Base-by-base conservation (phyloP, 2,797 vertebrate genomes). In the Orestias chungarensis region DNA sequence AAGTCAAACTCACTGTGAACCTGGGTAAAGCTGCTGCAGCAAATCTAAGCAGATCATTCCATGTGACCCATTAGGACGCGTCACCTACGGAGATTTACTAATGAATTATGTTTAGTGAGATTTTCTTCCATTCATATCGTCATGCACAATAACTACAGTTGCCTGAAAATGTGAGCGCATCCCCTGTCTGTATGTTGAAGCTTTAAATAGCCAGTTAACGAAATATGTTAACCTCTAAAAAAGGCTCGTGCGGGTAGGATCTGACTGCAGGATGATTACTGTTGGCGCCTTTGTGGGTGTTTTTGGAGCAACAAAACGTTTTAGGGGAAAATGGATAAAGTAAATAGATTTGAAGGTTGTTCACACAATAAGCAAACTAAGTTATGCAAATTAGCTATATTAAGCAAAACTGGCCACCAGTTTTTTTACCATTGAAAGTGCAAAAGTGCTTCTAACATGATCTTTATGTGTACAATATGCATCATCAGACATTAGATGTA, bases 1-100 rank as follows among this genome's bases (percentile, higher is more conserved):
- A 95, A 91, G 96, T 98, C 89, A 97, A 96, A 74, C 97, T 98
- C 85, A 98, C 96, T 52, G 96, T 99, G 88, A 98, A 98, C 93
- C 94, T 99, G 92, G 97, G 97, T 98, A 97, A 96, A 87, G 87
- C 84, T 79, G 89, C 81, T 70, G 74, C 68, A 23, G 74, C 73
- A 73, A 70, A 84, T 68, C 29, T 33, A 6, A 65, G 80, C 80
- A 73, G 74, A 84, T 82, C 71, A 74, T 77, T 23, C 57, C 66
- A 52, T 66, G 52, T 83, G 81, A 91, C 82, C 79, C 87, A 83
- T 82, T 33, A 81, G 77, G 77, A 66, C 17, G 6, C 44, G 55
- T 83, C 75, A 73, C 80, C 62, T 50, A 79, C 73, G 72, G 35
- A 43, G 64, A 87, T 68, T 35, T 73, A 65, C 75, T 77, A 52